Evolutionary conservation across 2,113 vertebrate genomes (phyloP).

Genomic region (Scartelaos histophorus): DNA sequence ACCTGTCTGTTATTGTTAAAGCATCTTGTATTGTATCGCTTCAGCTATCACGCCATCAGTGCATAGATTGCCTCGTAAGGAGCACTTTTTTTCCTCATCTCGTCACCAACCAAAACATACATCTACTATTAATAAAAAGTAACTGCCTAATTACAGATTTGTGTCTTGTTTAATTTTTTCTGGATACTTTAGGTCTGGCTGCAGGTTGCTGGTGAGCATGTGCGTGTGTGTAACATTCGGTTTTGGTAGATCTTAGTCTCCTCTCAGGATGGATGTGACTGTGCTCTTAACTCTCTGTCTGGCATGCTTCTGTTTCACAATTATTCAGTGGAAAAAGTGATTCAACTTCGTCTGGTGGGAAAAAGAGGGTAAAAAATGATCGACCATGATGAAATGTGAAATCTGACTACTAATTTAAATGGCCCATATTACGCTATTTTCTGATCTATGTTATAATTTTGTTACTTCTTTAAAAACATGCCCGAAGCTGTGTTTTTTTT

Average conservation of each 20-base stretch:
- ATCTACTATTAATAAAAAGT: background rate
- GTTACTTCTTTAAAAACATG: too few relatives aligned
- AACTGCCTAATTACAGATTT: background rate
- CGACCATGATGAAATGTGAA: too few relatives aligned
- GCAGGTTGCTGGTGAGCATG: slow-evolving; percentile 65
- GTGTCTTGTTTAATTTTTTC: background rate
- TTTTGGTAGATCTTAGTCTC: slow-evolving; percentile 57
- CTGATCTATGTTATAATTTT: too few relatives aligned
- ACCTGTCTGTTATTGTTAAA: too few relatives aligned
- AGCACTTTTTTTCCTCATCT: background rate
- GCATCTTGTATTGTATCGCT: too few relatives aligned
- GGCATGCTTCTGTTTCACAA: slow-evolving; percentile 54
- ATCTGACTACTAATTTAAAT: too few relatives aligned
- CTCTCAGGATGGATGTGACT: slow-evolving; percentile 37
- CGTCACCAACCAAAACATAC: background rate
- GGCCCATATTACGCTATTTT: too few relatives aligned
- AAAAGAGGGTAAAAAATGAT: background rate
- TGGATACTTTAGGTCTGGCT: slow-evolving; percentile 44
- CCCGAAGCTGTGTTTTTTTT: too few relatives aligned
- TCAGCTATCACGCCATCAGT: background rate
- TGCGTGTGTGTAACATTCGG: slow-evolving; percentile 49
- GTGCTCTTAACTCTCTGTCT: slow-evolving; percentile 55
- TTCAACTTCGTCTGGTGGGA: background rate
- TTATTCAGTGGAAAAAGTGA: background rate
- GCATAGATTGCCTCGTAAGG: background rate